phyloP scores from a whole-genome alignment of 2,888 invertebrate genomes.

The Coelinius sp. region DNA sequence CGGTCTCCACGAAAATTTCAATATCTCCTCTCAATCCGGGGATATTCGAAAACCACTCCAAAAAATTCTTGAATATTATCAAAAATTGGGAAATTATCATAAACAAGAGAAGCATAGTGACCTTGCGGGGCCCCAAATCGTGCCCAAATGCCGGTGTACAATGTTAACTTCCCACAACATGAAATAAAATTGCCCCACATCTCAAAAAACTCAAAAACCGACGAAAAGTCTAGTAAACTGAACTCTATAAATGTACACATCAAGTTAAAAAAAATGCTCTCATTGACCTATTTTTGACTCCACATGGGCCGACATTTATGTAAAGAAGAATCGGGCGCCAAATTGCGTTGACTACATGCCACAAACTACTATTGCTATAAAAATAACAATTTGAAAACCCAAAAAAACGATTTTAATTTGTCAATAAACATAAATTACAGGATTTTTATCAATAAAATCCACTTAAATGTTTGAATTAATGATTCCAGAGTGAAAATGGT shows the following conservation, averaged over 20 bases:
- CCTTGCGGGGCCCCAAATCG: no score
- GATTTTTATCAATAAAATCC: no score
- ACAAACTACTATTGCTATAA: not conserved
- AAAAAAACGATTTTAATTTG: not conserved
- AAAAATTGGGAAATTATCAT: no score
- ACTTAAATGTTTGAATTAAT: not conserved
- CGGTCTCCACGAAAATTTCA: no score
- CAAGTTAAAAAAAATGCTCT: not conserved
- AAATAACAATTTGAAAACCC: not conserved
- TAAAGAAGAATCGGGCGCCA: not conserved
- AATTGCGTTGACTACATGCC: not conserved
- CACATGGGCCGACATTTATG: constrained; percentile 16
- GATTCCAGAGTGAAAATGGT: not conserved
- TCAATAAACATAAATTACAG: not conserved
- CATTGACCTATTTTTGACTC: not conserved
- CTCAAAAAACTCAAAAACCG: not conserved
- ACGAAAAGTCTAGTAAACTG: no score
- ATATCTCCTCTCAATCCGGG: no score
- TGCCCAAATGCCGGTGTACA: no score
- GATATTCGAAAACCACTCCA: no score
- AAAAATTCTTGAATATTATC: no score
- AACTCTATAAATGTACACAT: not conserved
- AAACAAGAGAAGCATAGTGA: no score
- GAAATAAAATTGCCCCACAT: not conserved
- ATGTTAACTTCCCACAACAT: no score